Evolutionary conservation across 2,113 vertebrate genomes (phyloP).

Genomic region (Ailuropoda melanoleuca): DNA sequence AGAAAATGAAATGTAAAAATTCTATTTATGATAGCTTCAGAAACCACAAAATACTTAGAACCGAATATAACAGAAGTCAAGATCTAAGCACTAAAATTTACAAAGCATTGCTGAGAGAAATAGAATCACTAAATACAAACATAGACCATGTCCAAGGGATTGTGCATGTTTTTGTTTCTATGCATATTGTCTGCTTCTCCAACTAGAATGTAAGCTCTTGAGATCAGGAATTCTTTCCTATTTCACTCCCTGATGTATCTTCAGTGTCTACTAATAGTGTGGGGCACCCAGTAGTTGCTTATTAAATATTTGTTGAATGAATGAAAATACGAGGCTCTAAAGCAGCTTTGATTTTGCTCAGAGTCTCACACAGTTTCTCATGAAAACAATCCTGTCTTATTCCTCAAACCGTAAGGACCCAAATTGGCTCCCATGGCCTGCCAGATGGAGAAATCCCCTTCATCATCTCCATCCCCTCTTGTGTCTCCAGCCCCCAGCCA

Average conservation of each 20-base stretch:
- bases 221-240: background rate
- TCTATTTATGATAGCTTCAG: background rate
- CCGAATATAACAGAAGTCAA: slow-evolving; percentile 5
- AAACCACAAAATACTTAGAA: slow-evolving; percentile 4
- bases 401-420: background rate
- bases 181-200: background rate
- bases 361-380: background rate
- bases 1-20: background rate
- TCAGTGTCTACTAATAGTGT: background rate
- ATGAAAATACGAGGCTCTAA: background rate
- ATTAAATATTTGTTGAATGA: slow-evolving; percentile 13
- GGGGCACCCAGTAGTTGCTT: background rate
- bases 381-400: background rate
- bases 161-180: background rate
- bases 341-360: background rate
- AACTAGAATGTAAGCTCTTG: background rate
- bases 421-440: background rate
- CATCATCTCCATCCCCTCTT: background rate
- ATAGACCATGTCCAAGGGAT: background rate
- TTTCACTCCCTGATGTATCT: background rate
- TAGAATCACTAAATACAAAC: background rate
- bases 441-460: background rate
- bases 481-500: background rate
- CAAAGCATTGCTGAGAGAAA: background rate
- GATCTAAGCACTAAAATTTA: background rate